A percentile compares a stretch with the other conserved stretches of the same genome.
Conservation (phyloP, 1,140 invertebrate genomes). For the Scaptomyza graminum region DNA sequence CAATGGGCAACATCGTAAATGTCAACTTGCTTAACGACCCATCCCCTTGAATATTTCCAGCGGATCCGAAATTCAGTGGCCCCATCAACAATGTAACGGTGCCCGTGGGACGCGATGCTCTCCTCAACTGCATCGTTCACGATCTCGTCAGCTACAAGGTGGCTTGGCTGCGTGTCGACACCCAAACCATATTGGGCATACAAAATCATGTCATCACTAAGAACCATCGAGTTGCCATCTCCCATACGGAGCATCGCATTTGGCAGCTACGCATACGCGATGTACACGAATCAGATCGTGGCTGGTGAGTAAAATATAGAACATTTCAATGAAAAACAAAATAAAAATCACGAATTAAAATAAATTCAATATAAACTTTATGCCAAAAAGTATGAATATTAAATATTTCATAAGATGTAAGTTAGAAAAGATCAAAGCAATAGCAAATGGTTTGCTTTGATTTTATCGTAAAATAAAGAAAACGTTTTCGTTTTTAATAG, state of each 20-base stretch:
- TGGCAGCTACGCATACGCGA: conserved; percentile 94
- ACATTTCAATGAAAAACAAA: too few relatives aligned
- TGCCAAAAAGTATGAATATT: too few relatives aligned
- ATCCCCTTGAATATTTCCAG: conserved; percentile 39
- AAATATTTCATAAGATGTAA: too few relatives aligned
- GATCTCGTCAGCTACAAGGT: conserved; percentile 91
- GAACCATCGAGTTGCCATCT: conserved; percentile 92
- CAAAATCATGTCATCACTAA: conserved; percentile 95
- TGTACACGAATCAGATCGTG: conserved; percentile 90
- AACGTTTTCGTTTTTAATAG: too few relatives aligned
- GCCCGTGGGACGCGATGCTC: conserved; percentile 90
- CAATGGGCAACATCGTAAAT: conserved; percentile 58
- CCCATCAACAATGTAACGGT: conserved; percentile 92
- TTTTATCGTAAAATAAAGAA: too few relatives aligned
- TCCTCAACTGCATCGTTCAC: conserved; percentile 91
- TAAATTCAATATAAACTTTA: too few relatives aligned
- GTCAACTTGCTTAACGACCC: conserved; percentile 36
- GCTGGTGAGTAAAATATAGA: conserved; percentile 84
- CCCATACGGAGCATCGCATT: conserved; percentile 91
- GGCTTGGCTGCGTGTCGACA: conserved; percentile 94
- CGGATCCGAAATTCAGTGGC: conserved; percentile 90
- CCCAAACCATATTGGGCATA: conserved; percentile 95
- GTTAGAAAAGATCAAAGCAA: too few relatives aligned
- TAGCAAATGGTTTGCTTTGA: too few relatives aligned
- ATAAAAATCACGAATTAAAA: too few relatives aligned